Percentiles rank a stretch among this genome's conserved stretches.
These are phyloP conservation scores for Dynastes grantii DNA, from an alignment of 2,888 invertebrate species.

Conservation along the genomic window DNA sequence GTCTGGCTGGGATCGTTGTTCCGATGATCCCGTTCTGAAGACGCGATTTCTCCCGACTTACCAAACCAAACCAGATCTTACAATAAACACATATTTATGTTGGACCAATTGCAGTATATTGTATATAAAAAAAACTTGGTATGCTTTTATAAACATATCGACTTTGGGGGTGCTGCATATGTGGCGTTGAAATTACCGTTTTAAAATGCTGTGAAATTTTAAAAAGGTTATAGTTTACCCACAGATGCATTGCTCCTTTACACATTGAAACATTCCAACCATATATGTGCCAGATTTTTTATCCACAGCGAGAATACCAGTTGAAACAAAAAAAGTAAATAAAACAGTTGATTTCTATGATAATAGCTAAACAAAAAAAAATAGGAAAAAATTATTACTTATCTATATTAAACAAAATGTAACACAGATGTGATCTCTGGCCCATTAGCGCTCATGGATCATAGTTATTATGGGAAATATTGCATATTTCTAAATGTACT, in stretches of 20 bases:
- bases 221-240: slow-evolving; percentile 18
- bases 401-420: slow-evolving; percentile 41
- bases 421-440: slow-evolving; percentile 56
- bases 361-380: slow-evolving; percentile 55
- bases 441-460: slow-evolving; percentile 54
- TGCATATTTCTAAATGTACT: slow-evolving; percentile 55
- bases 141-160: slow-evolving; percentile 64
- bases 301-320: slow-evolving; percentile 66
- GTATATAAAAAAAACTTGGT: slow-evolving; percentile 62
- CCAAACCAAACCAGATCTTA: slow-evolving; percentile 70
- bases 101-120: slow-evolving; percentile 64
- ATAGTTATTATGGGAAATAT: slow-evolving; percentile 52
- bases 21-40: neutral
- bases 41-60: slow-evolving; percentile 47
- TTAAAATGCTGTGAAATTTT: slow-evolving; percentile 30
- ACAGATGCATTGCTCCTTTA: slow-evolving; percentile 32
- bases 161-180: slow-evolving; percentile 53
- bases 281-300: slow-evolving; percentile 79
- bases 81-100: slow-evolving; percentile 66
- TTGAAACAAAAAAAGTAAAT: slow-evolving; percentile 58
- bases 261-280: slow-evolving; percentile 75
- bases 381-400: slow-evolving; percentile 35
- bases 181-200: slow-evolving; percentile 12
- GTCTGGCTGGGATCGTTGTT: slow-evolving; percentile 50
- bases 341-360: slow-evolving; percentile 61